Base-by-base conservation (phyloP, 2,797 vertebrate genomes). In the Acrossocheilus fasciatus region DNA sequence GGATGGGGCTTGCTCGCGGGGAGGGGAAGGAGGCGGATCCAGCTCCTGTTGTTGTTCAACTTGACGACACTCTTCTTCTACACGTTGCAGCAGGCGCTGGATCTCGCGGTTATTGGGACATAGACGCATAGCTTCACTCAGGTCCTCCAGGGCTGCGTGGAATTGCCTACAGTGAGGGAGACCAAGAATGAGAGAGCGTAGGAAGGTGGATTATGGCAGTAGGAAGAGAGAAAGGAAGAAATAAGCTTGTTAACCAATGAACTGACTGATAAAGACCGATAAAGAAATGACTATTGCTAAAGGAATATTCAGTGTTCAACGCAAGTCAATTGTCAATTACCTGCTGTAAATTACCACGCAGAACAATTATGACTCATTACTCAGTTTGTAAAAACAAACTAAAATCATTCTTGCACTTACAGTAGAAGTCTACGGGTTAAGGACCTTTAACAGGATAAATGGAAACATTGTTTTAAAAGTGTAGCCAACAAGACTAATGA, bases 61-160 rank as follows among this genome's bases (percentile, higher is more conserved):
- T 92, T 98, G 97, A 4, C 94, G 95, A 90, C 97, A 98, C 89
- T 99, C 98, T 73, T 99, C 98, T 86, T 98, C 97, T 86, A 99
- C 98, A 20, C 98, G 93, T 91, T 97, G 90, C 91, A 99, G 94
- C 88, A 99, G 96, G 68, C 98, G 96, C 93, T 98, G 98, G 93
- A 99, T 99, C 94, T 99, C 98, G 30, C 98, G 96, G 94, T 98
- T 99, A 92, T 97, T 97, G 17, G 98, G 98, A 88, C 98, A 98
- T 57, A 98, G 95, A 85, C 95, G 96, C 92, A 98, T 95, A 91
- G 98, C 98, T 93, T 99, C 98, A 18, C 96, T 97, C 94, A 99
- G 96, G 94, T 99, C 98, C 94, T 99, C 98, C 93, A 99, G 95
- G 52, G 98, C 98, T 90, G 97, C 97, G 82, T 97, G 95, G 93